A percentile compares a stretch with the other conserved stretches of the same genome.
Evolutionary conservation across 2,113 vertebrate species (phyloP).

Genomic region (Corythornis cristatus): DNA sequence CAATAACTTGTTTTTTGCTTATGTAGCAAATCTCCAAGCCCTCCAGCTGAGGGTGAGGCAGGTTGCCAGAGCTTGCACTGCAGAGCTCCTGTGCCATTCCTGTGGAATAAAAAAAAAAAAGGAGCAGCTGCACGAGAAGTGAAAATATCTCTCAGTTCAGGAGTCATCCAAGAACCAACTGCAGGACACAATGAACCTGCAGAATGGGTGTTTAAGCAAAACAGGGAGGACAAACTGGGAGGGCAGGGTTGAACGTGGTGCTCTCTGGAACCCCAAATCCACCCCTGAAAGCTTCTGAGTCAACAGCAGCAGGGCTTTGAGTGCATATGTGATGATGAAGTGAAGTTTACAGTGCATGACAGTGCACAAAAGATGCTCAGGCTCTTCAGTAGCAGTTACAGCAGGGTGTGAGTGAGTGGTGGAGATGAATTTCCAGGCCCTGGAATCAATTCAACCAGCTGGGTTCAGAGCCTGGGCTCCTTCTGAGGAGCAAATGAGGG

Average conservation of each 20-base stretch:
- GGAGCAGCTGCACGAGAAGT: slow-evolving; percentile 6
- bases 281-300: neutral
- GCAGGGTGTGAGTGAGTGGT: neutral
- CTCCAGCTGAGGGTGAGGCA: slow-evolving; percentile 23
- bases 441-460: neutral
- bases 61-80: neutral
- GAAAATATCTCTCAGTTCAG: slow-evolving; percentile 52
- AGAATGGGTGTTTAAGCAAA: neutral
- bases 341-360: neutral
- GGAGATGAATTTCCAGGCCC: neutral
- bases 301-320: neutral
- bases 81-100: neutral
- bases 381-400: neutral
- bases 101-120: slow-evolving; percentile 16
- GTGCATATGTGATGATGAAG: neutral
- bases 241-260: neutral
- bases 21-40: slow-evolving; percentile 24
- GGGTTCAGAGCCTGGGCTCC: neutral
- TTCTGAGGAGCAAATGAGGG: neutral
- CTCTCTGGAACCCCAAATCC: neutral
- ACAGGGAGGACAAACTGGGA: neutral
- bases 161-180: slow-evolving; percentile 35
- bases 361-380: neutral
- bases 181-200: neutral
- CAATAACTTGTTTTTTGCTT: slow-evolving; percentile 7